Base-by-base conservation (phyloP, 1,140 invertebrate genomes). In the Meloidogyne hapla region DNA sequence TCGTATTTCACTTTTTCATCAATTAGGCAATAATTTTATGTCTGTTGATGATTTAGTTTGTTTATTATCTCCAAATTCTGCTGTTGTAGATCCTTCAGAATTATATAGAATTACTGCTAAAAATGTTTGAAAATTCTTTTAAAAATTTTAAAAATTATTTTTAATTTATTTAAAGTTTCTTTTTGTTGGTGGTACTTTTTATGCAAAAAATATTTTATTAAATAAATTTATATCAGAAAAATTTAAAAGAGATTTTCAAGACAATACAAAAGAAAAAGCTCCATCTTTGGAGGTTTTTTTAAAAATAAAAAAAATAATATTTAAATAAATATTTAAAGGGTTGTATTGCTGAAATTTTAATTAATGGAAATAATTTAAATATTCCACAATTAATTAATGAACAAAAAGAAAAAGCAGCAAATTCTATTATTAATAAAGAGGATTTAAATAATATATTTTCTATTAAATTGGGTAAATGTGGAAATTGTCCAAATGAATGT, bases 101-200 rank as follows among this genome's bases (percentile, higher is more conserved):
- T 8, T 75, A 28, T 75, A 75, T 65, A 67, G 48, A 69, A 74
- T 75, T 23, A 76, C 33, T 26, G 25, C 40, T 45, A 75, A 25
- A 23, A 75, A 75, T 74, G 74, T 75, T 25, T 42, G 72, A 6
- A 56, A 72, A 74, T 26, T 65, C 4, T 8, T 8, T 40, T 12
- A 12, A 13, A 6, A 25, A 18, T 38, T 40, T 5, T 21, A 56
- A 15, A 56, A 72, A 12, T 45, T 72, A 48, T 5, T 25, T 62
- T 26, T n/a, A 42, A 10, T 21, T 13, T 15, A 21, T 74, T 67
- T 45, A n/a, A 67, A 74, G 64, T 38, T 67, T 48, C 69, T 75
- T 4, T 69, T 75, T 21, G 33, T 75, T 26, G 74, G 74, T 23
- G 74, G 74, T 15, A 75, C 74, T 69, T 75, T 69, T 65, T 67